These are phyloP conservation scores for Phengaris alcon DNA, from an alignment of 2,888 invertebrate genomes.

Conservation along the genomic window DNA sequence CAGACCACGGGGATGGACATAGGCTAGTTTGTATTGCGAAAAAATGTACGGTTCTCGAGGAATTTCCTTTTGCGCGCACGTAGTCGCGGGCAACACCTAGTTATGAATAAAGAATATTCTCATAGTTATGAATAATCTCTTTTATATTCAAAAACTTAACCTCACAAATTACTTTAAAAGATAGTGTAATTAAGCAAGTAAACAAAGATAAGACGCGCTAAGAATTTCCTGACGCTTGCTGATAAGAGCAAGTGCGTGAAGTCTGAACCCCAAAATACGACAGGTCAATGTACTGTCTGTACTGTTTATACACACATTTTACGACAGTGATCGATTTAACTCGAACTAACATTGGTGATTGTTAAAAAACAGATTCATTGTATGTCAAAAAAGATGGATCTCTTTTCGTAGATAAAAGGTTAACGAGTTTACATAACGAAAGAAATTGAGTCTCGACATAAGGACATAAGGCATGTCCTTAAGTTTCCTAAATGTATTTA, in stretches of 20 bases:
- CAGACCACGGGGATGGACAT: too few species aligned
- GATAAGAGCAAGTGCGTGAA: slow-evolving; percentile 52
- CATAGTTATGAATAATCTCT: too few species aligned
- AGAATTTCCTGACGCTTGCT: slow-evolving; percentile 56
- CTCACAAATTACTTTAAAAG: neutral
- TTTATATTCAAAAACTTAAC: neutral
- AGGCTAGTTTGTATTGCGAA: too few species aligned
- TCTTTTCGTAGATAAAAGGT: slow-evolving; percentile 28
- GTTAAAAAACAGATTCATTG: slow-evolving; percentile 47
- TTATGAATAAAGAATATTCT: too few species aligned
- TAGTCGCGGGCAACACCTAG: too few species aligned
- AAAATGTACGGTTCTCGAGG: too few species aligned
- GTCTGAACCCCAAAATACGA: slow-evolving; percentile 51
- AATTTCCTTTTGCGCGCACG: too few species aligned
- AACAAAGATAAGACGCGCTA: slow-evolving; percentile 59
- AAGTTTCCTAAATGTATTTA: too few species aligned
- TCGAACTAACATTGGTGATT: slow-evolving; percentile 63
- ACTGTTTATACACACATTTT: slow-evolving; percentile 62
- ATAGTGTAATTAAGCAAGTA: slow-evolving; percentile 45
- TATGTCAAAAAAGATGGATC: slow-evolving; percentile 61
- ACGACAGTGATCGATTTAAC: slow-evolving; percentile 74
- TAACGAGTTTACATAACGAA: neutral
- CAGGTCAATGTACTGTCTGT: slow-evolving; percentile 66
- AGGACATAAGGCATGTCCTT: too few species aligned
- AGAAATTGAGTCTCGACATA: neutral